Evolutionary conservation across 2,888 invertebrate species (phyloP), one percentile per base, ranked within the genome.

Genomic region (Macaria liturata): DNA sequence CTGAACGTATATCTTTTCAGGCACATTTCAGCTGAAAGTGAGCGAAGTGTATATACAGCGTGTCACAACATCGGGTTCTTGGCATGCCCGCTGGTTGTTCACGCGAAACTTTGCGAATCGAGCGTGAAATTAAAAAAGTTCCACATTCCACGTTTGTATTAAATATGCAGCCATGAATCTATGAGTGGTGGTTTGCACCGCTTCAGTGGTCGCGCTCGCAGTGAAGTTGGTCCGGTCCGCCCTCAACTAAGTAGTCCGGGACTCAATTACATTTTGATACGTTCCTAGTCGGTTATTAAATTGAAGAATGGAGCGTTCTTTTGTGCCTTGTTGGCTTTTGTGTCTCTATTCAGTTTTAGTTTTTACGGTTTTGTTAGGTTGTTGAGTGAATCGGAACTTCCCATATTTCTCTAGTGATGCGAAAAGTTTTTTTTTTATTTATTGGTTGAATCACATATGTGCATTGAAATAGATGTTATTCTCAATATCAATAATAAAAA

Each of bases 91-190:
- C 65, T 69, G 63, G 67, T 68, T 76, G 68, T 62, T 74, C 77
- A 69, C 52, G 71, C 71, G 73, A 74, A 80, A 84, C 80, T 81
- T 84, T 79, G 70, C 77, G 82, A 83, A 84, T 86, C 83, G 80
- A 86, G 84, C 88, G 84, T 88, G 84, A 89, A 87, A 90, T 90
- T 88, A 90, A 88, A 90, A 89, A 88, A 89, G 84, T 87, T 88
- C 71, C 76, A 78, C 80, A 79, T 81, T 76, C 76, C 67, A 64
- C 73, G 67, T 72, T 59, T 66, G 63, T 68, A 62, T 66, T 71
- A 67, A 70, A 70, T 70, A 68, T 57, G 59, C 57, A 67, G 66
- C 69, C 71, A 73, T 72, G 72, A 68, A 74, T 72, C 72, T 72
- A 72, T 72, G 72, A 74, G 71, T 68, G 65, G 8, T 40, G 49